Base-by-base conservation (phyloP, 2,113 vertebrate genomes). In the Microcebus lehilahytsara region DNA sequence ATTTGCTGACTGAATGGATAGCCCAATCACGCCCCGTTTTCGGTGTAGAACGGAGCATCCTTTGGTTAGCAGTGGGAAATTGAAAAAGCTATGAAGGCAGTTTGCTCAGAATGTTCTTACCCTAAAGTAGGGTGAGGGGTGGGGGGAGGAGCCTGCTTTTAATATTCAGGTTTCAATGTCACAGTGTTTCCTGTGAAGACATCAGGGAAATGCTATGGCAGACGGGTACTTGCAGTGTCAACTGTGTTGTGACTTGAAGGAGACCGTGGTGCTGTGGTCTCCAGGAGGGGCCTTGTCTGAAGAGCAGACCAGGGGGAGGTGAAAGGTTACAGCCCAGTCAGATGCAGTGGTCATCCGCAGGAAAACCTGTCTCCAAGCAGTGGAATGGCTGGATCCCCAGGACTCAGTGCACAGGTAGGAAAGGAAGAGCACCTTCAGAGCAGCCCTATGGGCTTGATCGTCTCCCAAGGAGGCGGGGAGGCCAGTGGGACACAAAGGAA, bases 101-200 rank as follows among this genome's bases (percentile, higher is more conserved):
- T 69, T 75, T 74, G 9, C 51, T 86, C 37, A 84, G 79, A 92
- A 58, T 49, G 10, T 89, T 86, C n/a, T 87, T 53, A 87, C 11
- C 51, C 16, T 84, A 22, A 37, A 32, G 22, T 5, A 19, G 17
- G 53, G 53, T 2, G 64, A 9, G 51, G 37, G 11, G 30, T 58
- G 6, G 1, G 5, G 19, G 5, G 17, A 37, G 67, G 37, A 37
- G 22, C 12, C 16, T 60, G 27, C 0, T 75, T 74, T 84, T 74
- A 78, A 78, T 87, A 85, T 56, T 92, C 11, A 22, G 62, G 46
- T 86, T 96, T 95, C 34, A 60, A 40, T 79, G 19, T 85, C 88
- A 62, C 56, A 87, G 20, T 6, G 49, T 62, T 93, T 64, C 40
- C 77, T 0, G 3, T 27, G 85, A 46, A 87, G 27, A 27, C 78